Percentiles rank a stretch among this genome's conserved stretches.
Evolutionary conservation across 2,888 invertebrate genomes (phyloP).

Genomic region (Hypomecis atomaria): DNA sequence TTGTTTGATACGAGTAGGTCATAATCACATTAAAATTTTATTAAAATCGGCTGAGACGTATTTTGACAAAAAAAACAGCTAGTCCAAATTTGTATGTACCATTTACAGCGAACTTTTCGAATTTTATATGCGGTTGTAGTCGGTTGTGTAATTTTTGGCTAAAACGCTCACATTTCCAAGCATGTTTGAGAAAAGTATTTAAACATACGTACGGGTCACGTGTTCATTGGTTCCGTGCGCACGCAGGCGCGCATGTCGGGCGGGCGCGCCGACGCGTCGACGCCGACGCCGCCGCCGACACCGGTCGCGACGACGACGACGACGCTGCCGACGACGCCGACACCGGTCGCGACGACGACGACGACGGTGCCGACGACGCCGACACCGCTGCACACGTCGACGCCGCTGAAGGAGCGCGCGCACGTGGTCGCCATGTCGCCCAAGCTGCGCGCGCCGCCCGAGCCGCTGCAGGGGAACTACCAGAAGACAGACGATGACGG

Average conservation of each 20-base stretch:
- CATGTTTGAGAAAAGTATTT: not conserved
- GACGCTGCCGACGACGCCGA: slow-evolving; percentile 2
- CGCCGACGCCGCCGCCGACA: not conserved
- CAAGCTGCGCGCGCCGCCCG: slow-evolving; percentile 49
- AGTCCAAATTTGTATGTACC: too few species aligned
- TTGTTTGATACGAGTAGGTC: too few species aligned
- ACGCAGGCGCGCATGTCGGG: slow-evolving; percentile 5
- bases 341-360: not conserved
- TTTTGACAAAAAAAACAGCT: too few species aligned
- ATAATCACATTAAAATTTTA: too few species aligned
- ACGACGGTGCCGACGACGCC: slow-evolving; percentile 15
- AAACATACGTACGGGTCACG: too few species aligned
- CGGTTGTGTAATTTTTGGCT: too few species aligned
- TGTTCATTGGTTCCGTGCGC: not conserved
- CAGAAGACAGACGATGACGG: slow-evolving; percentile 58
- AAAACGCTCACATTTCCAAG: too few species aligned
- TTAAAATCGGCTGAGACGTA: too few species aligned
- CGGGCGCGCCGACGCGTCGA: slow-evolving; percentile 1
- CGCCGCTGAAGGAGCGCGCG: slow-evolving; percentile 67
- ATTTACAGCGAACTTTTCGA: too few species aligned
- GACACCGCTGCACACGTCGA: slow-evolving; percentile 70
- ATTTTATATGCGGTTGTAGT: too few species aligned
- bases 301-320: not conserved
- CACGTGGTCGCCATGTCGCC: slow-evolving; percentile 77
- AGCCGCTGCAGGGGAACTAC: slow-evolving; percentile 51